Evolutionary conservation across 2,113 vertebrate genomes (phyloP), one percentile per base, ranked within the genome.

Genomic region (Athene noctua): DNA sequence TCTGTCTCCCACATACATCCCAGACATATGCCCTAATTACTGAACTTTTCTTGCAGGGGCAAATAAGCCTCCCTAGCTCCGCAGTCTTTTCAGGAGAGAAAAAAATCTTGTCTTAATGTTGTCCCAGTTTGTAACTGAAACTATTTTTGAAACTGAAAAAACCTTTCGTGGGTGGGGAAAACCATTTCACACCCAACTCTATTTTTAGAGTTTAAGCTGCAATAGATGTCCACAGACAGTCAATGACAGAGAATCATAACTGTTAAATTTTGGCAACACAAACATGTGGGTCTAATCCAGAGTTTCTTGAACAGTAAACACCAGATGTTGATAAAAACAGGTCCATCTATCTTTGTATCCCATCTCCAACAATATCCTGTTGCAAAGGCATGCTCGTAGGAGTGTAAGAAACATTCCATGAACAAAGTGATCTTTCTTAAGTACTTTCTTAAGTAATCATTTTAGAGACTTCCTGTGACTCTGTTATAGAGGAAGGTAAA

Each of bases 141-240:
- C 23, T 36, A 25, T 86, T 91, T 94, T 59, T 89, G 77, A 97
- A 97, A 95, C 72, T 72, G 89, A 92, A 92, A 92, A 96, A 91
- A 47, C 11, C 13, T 79, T 74, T 57, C 2, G 20, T 87, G 78
- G 70, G 47, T 72, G 86, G 65, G 73, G 80, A 30, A 90, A 96
- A 85, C 55, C 26, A 79, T 87, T 95, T 95, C 52, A 71, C 57
- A 79, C 32, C 2, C 52, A 38, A 59, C 14, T 93, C 58, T 87
- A 57, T 49, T 55, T 88, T 68, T 77, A 92, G 83, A 93, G 42
- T 66, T 86, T 47, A 95, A 87, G 34, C 40, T 87, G 47, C 66
- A 94, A 40, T 91, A 63, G 27, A 13, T 61, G 54, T 72, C 86
- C 73, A 75, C 59, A 67, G 54, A n/a, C 27, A 79, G 66, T n/a